Evolutionary conservation across 2,113 vertebrate genomes (phyloP).

Genomic region (Hyaena hyaena): DNA sequence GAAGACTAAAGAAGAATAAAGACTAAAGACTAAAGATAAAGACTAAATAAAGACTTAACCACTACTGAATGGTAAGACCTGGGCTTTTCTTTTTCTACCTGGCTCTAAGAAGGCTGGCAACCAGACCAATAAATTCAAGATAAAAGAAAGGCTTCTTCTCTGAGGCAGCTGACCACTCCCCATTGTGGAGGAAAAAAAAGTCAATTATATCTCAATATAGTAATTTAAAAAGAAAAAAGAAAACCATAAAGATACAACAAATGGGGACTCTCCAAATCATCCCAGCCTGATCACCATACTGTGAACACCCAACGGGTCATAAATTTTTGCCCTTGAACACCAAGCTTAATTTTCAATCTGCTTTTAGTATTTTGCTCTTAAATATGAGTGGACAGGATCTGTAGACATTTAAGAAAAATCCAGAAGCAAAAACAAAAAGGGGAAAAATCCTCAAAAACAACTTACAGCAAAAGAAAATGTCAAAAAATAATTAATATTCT

Average conservation of each 20-base stretch:
- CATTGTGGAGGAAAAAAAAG: background rate
- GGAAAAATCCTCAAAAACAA: background rate
- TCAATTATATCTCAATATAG: background rate
- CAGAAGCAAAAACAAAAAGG: background rate
- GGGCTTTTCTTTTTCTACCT: background rate
- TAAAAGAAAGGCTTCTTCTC: background rate
- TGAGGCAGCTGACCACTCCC: background rate
- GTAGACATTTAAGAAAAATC: background rate
- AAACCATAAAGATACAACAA: background rate
- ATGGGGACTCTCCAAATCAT: background rate
- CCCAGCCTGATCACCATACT: background rate
- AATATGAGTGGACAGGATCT: background rate
- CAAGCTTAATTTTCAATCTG: background rate
- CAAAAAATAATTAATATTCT: background rate
- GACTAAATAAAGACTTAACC: too few species aligned
- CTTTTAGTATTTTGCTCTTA: background rate
- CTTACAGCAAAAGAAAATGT: background rate
- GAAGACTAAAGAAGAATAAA: background rate
- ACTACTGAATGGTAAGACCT: background rate
- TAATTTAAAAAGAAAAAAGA: background rate
- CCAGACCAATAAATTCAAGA: background rate
- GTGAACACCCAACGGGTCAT: background rate
- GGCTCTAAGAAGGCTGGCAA: background rate
- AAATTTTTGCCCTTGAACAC: background rate
- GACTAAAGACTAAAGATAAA: too few species aligned